Evolutionary conservation across 2,797 vertebrate genomes (phyloP).

Genomic region (Otolemur crassicaudatus): DNA sequence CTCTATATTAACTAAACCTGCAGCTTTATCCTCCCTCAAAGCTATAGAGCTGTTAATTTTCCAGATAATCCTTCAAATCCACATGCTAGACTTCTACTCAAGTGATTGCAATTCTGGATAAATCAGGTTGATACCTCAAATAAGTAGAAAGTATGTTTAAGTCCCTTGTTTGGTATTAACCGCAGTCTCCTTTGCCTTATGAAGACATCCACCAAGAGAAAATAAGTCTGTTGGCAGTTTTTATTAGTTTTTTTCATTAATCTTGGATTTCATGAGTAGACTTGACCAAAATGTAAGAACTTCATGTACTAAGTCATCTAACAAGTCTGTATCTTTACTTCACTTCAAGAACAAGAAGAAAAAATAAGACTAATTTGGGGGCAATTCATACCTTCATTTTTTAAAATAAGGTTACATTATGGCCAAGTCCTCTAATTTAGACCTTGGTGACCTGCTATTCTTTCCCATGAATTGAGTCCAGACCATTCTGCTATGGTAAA

Average conservation of each 20-base stretch:
- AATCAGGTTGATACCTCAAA: background rate
- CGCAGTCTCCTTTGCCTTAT: background rate
- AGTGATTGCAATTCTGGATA: background rate
- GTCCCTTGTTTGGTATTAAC: background rate
- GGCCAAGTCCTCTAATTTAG: background rate
- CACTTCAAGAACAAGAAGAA: background rate
- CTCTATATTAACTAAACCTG: background rate
- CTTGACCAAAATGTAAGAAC: background rate
- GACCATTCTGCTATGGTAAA: background rate
- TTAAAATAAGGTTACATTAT: background rate
- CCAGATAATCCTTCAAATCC: background rate
- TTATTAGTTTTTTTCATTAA: background rate
- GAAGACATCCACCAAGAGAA: background rate
- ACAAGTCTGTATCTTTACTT: background rate
- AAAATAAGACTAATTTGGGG: background rate
- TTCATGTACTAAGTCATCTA: background rate
- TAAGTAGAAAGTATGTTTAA: background rate
- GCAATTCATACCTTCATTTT: background rate
- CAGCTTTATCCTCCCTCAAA: background rate
- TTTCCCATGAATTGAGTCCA: background rate
- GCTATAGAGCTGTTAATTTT: background rate
- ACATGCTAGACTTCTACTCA: background rate
- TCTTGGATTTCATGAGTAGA: slow-evolving; percentile 1
- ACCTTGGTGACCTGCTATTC: background rate
- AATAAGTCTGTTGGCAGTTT: background rate